Percentiles rank a stretch among this genome's conserved stretches.
phyloP scores from a whole-genome alignment of 2,888 invertebrate species.

The Xestoiulus laeticollis region DNA sequence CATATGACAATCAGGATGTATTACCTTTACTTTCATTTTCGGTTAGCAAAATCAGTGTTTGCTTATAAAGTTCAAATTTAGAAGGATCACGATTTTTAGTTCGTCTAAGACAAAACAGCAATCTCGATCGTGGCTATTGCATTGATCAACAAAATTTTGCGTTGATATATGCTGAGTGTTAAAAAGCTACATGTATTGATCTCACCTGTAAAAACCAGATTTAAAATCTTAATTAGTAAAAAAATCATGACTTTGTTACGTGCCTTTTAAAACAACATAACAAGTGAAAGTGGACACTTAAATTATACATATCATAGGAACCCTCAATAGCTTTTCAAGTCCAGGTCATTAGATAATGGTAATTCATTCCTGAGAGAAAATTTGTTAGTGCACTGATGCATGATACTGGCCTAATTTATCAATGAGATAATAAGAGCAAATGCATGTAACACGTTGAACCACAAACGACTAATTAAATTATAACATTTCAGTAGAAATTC shows the following conservation, averaged over 20 bases:
- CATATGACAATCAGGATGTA: no score
- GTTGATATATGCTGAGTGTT: not conserved
- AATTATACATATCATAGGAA: not conserved
- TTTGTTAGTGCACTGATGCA: not conserved
- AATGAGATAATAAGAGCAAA: not conserved
- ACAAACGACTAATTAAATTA: constrained; percentile 1
- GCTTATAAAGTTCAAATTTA: no score
- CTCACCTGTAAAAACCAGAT: not conserved
- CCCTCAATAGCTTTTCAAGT: constrained; percentile 15
- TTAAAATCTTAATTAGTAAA: not conserved
- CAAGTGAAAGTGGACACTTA: constrained; percentile 7
- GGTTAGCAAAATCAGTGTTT: no score
- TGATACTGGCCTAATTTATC: constrained; percentile 3
- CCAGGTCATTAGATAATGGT: not conserved
- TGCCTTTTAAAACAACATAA: not conserved
- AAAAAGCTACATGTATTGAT: not conserved
- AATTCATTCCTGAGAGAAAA: not conserved
- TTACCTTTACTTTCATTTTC: no score
- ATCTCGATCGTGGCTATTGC: no score
- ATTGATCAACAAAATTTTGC: no score
- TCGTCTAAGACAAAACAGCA: no score
- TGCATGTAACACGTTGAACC: not conserved
- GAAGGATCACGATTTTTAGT: no score
- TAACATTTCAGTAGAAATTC: not conserved
- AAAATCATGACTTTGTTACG: not conserved